These are phyloP conservation scores for Acronicta psi DNA, from an alignment of 2,888 invertebrate species.

Conservation along the genomic window DNA sequence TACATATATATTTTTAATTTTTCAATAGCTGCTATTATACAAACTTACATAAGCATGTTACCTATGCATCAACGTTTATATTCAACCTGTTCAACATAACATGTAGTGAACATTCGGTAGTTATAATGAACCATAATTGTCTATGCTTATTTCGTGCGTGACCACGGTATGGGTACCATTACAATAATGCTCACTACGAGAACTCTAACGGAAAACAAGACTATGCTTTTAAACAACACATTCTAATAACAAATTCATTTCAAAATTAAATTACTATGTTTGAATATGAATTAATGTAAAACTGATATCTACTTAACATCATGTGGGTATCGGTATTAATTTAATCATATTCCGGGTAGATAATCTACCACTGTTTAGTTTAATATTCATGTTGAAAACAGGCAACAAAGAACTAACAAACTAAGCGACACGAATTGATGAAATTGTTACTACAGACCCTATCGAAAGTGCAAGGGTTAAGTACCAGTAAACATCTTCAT, in stretches of 20 bases:
- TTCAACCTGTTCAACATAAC: slow-evolving; percentile 40
- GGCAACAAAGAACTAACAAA: slow-evolving; percentile 50
- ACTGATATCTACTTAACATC: slow-evolving; percentile 40
- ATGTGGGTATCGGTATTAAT: slow-evolving; percentile 47
- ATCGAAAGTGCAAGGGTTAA: slow-evolving; percentile 80
- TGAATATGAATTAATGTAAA: slow-evolving; percentile 42
- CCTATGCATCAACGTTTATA: slow-evolving; percentile 1
- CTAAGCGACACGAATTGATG: slow-evolving; percentile 74
- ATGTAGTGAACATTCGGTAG: slow-evolving; percentile 54
- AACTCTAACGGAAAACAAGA: slow-evolving; percentile 42
- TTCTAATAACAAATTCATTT: slow-evolving; percentile 36
- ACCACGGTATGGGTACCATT: slow-evolving; percentile 56
- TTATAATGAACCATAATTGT: slow-evolving; percentile 57
- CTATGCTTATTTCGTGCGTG: slow-evolving; percentile 57
- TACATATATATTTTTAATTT: no score
- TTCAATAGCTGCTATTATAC: not conserved
- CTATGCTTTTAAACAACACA: slow-evolving; percentile 32
- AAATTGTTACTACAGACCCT: slow-evolving; percentile 64
- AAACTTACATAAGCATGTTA: not conserved
- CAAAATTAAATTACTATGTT: slow-evolving; percentile 27
- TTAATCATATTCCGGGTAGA: slow-evolving; percentile 36
- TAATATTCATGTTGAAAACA: slow-evolving; percentile 32
- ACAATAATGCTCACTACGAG: slow-evolving; percentile 53
- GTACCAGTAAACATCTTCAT: slow-evolving; percentile 83
- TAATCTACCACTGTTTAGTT: slow-evolving; percentile 29